These are phyloP conservation scores for Campoplex nolae DNA, from an alignment of 2,888 invertebrate genomes.

Conservation along the genomic window DNA sequence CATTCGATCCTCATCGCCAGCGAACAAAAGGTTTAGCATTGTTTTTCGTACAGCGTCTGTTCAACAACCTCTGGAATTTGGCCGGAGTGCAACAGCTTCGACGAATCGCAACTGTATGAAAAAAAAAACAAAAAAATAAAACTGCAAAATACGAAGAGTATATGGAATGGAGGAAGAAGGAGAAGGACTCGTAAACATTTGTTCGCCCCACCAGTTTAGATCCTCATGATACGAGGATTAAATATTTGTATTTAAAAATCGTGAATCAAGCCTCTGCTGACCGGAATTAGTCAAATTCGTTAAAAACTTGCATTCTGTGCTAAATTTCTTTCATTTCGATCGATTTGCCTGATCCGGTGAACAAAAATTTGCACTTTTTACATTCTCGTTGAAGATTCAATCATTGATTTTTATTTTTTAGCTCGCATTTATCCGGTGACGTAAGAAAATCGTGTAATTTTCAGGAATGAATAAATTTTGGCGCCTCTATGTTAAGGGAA, in stretches of 20 bases:
- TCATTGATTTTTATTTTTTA: background rate
- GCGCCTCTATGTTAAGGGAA: background rate
- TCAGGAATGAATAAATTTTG: background rate
- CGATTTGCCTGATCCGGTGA: background rate
- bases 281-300: too few species aligned
- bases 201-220: background rate
- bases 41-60: slow-evolving; percentile 62
- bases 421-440: background rate
- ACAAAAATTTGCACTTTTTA: background rate
- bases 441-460: background rate
- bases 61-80: slow-evolving; percentile 60
- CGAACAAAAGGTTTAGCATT: slow-evolving; percentile 56
- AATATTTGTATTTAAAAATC: background rate
- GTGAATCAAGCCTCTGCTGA: too few species aligned
- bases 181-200: background rate
- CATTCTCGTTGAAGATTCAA: background rate
- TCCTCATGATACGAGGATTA: background rate
- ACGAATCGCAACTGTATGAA: slow-evolving; percentile 55
- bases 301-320: too few species aligned
- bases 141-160: background rate
- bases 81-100: slow-evolving; percentile 37
- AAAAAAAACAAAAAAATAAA: background rate
- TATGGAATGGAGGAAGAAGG: background rate
- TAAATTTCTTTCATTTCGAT: background rate
- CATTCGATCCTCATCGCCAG: slow-evolving; percentile 66